A percentile compares a stretch with the other conserved stretches of the same genome.
phyloP scores from a whole-genome alignment of 2,113 vertebrate genomes.

The Dromas ardeola region DNA sequence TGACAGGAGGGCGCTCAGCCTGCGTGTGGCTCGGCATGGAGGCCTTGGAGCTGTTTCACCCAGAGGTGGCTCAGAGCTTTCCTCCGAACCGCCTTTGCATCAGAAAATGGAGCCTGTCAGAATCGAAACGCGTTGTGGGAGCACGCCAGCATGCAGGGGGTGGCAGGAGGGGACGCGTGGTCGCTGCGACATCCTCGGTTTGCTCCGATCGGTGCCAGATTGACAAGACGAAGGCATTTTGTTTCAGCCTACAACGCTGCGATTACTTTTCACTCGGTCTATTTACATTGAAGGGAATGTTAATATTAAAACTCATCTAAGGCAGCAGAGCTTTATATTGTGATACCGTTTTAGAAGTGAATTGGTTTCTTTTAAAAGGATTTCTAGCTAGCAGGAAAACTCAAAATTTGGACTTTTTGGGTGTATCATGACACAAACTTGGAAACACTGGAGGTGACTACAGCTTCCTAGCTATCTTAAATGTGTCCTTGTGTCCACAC shows the following conservation, averaged over 20 bases:
- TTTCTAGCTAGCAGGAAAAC: neutral
- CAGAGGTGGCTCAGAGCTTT: neutral
- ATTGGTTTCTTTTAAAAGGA: neutral
- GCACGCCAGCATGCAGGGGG: neutral
- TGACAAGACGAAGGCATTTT: neutral
- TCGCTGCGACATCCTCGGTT: neutral
- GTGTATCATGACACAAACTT: neutral
- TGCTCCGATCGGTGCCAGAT: neutral
- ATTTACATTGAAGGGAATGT: neutral
- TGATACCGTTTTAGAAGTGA: neutral
- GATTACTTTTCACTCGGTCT: neutral
- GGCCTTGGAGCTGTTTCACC: neutral
- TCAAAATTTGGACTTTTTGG: neutral
- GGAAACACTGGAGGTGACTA: neutral
- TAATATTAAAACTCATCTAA: neutral
- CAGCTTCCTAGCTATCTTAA: neutral
- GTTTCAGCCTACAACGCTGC: neutral
- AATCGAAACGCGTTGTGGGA: neutral
- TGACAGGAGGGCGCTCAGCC: neutral
- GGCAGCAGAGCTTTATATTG: neutral
- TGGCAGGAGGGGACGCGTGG: neutral
- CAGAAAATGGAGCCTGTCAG: neutral
- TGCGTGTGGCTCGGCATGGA: rapidly evolving
- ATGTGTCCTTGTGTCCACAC: neutral
- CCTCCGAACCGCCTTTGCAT: neutral